Percentiles rank a stretch among this genome's conserved stretches.
Conservation (phyloP, 2,797 vertebrate genomes). For the Mionectes olivaceus region DNA sequence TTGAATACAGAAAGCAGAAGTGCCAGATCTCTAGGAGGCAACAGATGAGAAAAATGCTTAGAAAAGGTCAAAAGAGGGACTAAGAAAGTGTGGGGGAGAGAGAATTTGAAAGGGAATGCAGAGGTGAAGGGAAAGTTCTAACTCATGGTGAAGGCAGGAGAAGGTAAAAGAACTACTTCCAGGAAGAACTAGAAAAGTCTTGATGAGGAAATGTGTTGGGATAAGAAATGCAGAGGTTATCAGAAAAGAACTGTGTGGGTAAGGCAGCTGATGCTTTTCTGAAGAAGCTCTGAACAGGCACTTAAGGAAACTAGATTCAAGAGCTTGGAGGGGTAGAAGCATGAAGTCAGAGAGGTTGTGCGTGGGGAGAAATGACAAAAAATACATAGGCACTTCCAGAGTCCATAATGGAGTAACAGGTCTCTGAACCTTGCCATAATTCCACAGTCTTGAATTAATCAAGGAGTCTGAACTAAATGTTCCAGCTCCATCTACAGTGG, state of each 20-base stretch:
- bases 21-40: not conserved
- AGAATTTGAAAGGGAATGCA: not conserved
- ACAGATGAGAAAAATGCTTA: not conserved
- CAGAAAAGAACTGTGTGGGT: not conserved
- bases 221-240: not conserved
- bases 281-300: not conserved
- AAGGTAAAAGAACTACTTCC: not conserved
- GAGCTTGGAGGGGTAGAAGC: not conserved
- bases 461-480: not conserved
- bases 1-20: not conserved
- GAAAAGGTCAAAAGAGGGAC: not conserved
- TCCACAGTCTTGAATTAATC: not conserved
- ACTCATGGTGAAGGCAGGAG: not conserved
- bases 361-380: not conserved
- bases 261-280: not conserved
- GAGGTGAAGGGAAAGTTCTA: not conserved
- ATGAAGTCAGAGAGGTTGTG: not conserved
- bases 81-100: not conserved
- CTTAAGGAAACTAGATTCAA: not conserved
- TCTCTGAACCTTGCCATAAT: not conserved
- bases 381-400: not conserved
- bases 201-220: not conserved
- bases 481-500: not conserved
- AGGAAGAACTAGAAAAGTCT: not conserved
- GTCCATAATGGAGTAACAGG: not conserved